Conservation (phyloP, 1,140 invertebrate species). For the Copidosoma floridanum region DNA sequence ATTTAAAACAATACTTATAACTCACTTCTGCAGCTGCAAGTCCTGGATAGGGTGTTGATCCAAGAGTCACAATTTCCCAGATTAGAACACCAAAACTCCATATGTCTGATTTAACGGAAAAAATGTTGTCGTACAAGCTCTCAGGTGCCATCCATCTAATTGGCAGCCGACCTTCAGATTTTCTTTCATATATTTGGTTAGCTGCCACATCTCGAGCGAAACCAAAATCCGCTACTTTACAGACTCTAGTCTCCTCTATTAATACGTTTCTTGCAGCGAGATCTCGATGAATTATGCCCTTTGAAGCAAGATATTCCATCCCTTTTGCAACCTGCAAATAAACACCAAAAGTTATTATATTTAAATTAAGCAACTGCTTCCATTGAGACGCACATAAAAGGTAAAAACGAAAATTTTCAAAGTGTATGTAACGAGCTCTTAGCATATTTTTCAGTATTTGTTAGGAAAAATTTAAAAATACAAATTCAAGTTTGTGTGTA, state of each 20-base stretch:
- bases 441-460: too few relatives aligned
- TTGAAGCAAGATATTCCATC: constrained; percentile 88
- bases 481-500: too few relatives aligned
- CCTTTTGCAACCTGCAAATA: constrained; percentile 71
- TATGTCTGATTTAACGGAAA: constrained; percentile 86
- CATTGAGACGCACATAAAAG: constrained; percentile 8
- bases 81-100: constrained; percentile 92
- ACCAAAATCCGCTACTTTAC: constrained; percentile 94
- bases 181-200: constrained; percentile 86
- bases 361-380: not conserved
- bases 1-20: not conserved
- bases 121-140: constrained; percentile 87
- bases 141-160: constrained; percentile 93
- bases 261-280: constrained; percentile 88
- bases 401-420: not conserved
- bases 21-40: constrained; percentile 76
- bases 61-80: constrained; percentile 92
- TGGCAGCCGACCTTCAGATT: constrained; percentile 76
- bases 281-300: constrained; percentile 90
- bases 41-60: constrained; percentile 87
- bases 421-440: not conserved
- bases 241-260: constrained; percentile 81
- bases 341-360: not conserved
- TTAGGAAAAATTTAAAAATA: too few relatives aligned
- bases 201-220: constrained; percentile 81